Evolutionary conservation across 2,113 vertebrate species (phyloP).

Genomic region (Scomber colias): DNA sequence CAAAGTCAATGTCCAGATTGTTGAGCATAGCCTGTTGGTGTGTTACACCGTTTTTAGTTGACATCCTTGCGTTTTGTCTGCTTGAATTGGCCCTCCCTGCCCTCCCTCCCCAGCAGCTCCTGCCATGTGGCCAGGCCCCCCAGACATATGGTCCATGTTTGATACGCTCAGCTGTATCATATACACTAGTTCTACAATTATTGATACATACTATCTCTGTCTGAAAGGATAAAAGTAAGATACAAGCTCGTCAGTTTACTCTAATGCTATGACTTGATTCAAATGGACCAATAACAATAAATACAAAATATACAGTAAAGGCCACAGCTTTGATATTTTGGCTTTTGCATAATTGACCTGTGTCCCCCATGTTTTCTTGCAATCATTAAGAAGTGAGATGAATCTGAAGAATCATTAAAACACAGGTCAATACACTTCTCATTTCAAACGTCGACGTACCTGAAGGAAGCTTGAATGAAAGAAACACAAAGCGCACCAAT

Average conservation of each 20-base stretch:
- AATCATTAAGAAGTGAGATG: constrained; percentile 49
- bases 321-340: constrained; percentile 35
- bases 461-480: constrained; percentile 70
- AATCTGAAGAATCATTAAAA: constrained; percentile 67
- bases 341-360: constrained; percentile 48
- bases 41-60: constrained; percentile 46
- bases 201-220: constrained; percentile 33
- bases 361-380: constrained; percentile 35
- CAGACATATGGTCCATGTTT: constrained; percentile 38
- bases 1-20: constrained; percentile 79
- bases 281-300: constrained; percentile 37
- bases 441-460: constrained; percentile 72
- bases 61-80: constrained; percentile 55
- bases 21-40: constrained; percentile 59
- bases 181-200: constrained; percentile 29
- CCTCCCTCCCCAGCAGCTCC: constrained; percentile 75
- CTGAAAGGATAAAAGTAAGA: constrained; percentile 34
- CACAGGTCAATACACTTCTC: constrained; percentile 75
- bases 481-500: constrained; percentile 67
- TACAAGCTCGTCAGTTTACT: constrained; percentile 1
- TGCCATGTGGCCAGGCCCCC: constrained; percentile 62
- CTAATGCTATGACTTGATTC: constrained; percentile 16
- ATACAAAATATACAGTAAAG: constrained; percentile 47
- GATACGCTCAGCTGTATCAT: constrained; percentile 46
- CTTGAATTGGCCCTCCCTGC: constrained; percentile 69